Conservation (phyloP, 1,140 invertebrate species). For the Araneus ventricosus region DNA sequence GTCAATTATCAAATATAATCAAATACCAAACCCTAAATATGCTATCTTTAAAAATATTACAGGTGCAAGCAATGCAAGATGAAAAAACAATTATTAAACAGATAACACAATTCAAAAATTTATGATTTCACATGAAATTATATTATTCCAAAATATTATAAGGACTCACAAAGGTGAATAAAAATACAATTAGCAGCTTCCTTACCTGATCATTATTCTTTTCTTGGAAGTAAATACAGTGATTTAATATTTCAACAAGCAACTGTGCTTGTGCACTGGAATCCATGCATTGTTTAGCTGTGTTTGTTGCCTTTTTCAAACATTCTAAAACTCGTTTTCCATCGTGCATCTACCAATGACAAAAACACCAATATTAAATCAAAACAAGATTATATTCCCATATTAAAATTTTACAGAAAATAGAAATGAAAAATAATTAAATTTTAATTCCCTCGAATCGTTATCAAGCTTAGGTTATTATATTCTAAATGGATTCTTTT, state of each 20-base stretch:
- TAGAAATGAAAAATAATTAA: background rate
- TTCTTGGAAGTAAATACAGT: slow-evolving; percentile 96
- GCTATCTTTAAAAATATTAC: too few relatives aligned
- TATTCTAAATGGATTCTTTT: too few relatives aligned
- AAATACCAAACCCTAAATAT: too few relatives aligned
- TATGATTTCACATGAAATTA: too few relatives aligned
- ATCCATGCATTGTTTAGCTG: slow-evolving; percentile 98
- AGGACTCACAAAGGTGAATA: too few relatives aligned
- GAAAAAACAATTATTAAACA: too few relatives aligned
- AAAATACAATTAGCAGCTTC: slow-evolving; percentile 77
- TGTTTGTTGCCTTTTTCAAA: slow-evolving; percentile 95
- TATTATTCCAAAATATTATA: too few relatives aligned
- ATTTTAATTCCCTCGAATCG: too few relatives aligned
- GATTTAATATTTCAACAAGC: slow-evolving; percentile 95
- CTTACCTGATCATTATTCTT: slow-evolving; percentile 92
- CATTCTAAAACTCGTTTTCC: slow-evolving; percentile 95
- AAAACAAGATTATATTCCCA: background rate
- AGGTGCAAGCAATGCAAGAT: too few relatives aligned
- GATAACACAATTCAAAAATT: too few relatives aligned
- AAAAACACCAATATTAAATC: slow-evolving; percentile 72
- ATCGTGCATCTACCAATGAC: slow-evolving; percentile 91
- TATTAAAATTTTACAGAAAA: background rate
- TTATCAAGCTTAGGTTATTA: too few relatives aligned
- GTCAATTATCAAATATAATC: too few relatives aligned
- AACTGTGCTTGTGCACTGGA: slow-evolving; percentile 97